Conservation (phyloP, 2,113 vertebrate genomes). For the Tamias sibiricus region DNA sequence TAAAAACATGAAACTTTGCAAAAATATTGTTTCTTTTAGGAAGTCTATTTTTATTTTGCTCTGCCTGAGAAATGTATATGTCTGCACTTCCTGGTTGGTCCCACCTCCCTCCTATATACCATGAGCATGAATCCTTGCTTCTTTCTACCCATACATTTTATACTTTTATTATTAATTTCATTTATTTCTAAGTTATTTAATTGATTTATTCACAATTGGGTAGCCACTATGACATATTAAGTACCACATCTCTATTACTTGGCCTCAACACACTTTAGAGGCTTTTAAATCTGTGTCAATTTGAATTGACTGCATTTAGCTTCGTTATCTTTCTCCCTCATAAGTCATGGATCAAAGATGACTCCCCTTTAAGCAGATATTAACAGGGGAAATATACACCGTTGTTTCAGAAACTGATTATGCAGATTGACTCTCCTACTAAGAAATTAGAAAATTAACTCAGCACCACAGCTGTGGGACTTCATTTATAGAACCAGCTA, state of each 20-base stretch:
- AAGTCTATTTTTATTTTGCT: background rate
- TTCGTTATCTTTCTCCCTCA: conserved; percentile 27
- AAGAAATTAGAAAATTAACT: conserved; percentile 85
- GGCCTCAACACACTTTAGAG: background rate
- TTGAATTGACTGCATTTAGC: background rate
- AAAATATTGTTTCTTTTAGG: background rate
- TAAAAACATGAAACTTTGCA: background rate
- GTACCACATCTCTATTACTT: background rate
- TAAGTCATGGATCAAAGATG: conserved; percentile 45
- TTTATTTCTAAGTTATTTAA: background rate
- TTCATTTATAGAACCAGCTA: conserved; percentile 83
- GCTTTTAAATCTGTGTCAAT: background rate
- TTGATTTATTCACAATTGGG: conserved; percentile 7
- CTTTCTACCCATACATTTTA: background rate
- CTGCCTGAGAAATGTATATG: background rate
- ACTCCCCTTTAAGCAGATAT: conserved; percentile 17
- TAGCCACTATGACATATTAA: background rate
- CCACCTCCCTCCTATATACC: accelerated
- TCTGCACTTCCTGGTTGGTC: background rate
- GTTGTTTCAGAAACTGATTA: conserved; percentile 85
- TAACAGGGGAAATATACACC: conserved; percentile 54
- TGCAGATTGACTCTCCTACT: conserved; percentile 81
- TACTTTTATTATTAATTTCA: background rate
- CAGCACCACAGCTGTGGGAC: conserved; percentile 83
- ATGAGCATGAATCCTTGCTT: background rate